Base-by-base conservation (phyloP, 2,113 vertebrate genomes). In the Lophochroa leadbeateri region DNA sequence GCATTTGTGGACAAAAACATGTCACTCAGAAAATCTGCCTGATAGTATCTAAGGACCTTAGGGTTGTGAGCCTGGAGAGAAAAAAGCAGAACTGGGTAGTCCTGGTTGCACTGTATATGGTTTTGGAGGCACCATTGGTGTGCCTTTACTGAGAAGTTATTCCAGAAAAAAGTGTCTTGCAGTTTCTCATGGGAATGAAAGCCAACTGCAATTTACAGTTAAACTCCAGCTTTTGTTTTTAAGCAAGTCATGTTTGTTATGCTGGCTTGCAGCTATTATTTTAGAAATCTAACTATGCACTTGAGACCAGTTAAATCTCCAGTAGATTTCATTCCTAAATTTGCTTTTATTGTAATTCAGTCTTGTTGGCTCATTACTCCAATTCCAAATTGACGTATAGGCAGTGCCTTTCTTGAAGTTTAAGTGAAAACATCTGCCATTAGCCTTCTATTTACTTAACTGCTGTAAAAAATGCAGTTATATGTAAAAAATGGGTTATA, bases 361-460 rank as follows among this genome's bases (percentile, higher is more conserved):
- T 92, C 72, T 77, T 81, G 90, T 74, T 97, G 96, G 93, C 96
- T 95, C 68, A 69, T 76, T 88, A 50, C 61, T 74, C 21, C 70
- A 58, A 28, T 93, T 89, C 86, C 85, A 93, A n/a, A 74, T 53
- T 85, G 89, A 81, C 70, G 46, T 94, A 94, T 75, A 94, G 78
- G 86, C 83, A 5, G 52, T 94, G 61, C 65, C 52, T 72, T 94
- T 90, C 90, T 97, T 96, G 80, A 89, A 95, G 72, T 67, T 96
- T 94, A 96, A 96, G 76, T 93, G 80, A 92, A 97, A 97, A 96
- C 92, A 94, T 92, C 90, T 97, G 95, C 89, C 78, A 80, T 96
- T 96, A 91, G 74, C 68, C 49, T 82, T 86, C 29, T 96, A 44
- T 96, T 97, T 96, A 90, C 81, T 92, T 95, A 94, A 93, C 82